Base-by-base conservation (phyloP, 2,113 vertebrate species). In the Cnemophilus loriae region DNA sequence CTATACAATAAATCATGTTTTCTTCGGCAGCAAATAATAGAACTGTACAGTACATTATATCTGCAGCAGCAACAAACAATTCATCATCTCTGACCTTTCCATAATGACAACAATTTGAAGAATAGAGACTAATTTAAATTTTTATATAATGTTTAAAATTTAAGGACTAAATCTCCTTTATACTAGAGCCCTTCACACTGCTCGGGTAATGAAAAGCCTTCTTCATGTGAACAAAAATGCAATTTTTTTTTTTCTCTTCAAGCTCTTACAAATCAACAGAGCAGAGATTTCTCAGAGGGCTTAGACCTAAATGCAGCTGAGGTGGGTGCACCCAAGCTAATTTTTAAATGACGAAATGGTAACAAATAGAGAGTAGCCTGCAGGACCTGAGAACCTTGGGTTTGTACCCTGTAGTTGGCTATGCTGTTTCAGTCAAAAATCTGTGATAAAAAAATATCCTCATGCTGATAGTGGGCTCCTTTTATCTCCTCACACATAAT, bases 11-110 rank as follows among this genome's bases (percentile, higher is more conserved):
- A 96, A 97, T 97, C 95, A 97, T 91, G 52, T 96, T 97, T 97
- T 96, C 92, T 96, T 95, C 93, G 92, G 82, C 78, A 96, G 69
- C 75, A 96, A 97, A 95, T 97, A 97, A 97, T 93, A 96, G 96
- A 96, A 96, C 71, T 91, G 90, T 93, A 96, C 63, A 90, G 86
- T 93, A 71, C 84, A 95, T 97, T 97, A 95, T 97, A 96, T 91
- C 91, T 96, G 89, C 90, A 93, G 92, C 91, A 89, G 92, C 92
- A 97, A 96, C 92, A 93, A 94, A 96, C 87, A 96, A 97, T 97
- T 96, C 69, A 97, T 97, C 95, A 97, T 95, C 91, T 90, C 86
- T 97, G 97, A 97, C 95, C 97, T 97, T 97, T 97, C 76, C 42
- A 71, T 93, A 89, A 96, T 93, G 97, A 96, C 93, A 97, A 92